These are phyloP conservation scores for Andrena marginata DNA, from an alignment of 2,888 invertebrate species.

Conservation along the genomic window DNA sequence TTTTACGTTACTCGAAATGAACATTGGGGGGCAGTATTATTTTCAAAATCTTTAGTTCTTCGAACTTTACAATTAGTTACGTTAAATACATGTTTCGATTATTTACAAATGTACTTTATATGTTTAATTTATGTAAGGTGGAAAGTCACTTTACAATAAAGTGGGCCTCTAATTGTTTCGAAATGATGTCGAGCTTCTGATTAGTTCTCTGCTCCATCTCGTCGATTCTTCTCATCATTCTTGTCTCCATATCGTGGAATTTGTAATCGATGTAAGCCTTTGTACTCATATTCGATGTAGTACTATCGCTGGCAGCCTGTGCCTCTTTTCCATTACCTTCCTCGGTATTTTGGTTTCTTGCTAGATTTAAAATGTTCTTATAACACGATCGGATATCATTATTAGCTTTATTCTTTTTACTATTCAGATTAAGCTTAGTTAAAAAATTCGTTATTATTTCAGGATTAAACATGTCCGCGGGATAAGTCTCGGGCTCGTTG, in stretches of 20 bases:
- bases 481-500: conserved; percentile 49
- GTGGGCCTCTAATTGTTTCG: conserved; percentile 65
- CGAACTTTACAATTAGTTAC: conserved; percentile 2
- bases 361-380: conserved; percentile 33
- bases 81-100: conserved; percentile 39
- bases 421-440: conserved; percentile 55
- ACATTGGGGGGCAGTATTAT: conserved; percentile 23
- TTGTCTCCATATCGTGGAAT: conserved; percentile 79
- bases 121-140: conserved; percentile 13
- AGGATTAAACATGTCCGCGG: conserved; percentile 67
- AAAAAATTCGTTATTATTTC: conserved; percentile 76
- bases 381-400: conserved; percentile 52
- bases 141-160: conserved; percentile 38
- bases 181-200: conserved; percentile 82
- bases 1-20: background rate
- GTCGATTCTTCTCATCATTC: conserved; percentile 78
- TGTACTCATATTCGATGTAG: conserved; percentile 54
- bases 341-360: background rate
- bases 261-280: conserved; percentile 80
- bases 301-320: conserved; percentile 7
- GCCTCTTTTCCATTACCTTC: conserved; percentile 13
- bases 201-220: conserved; percentile 79
- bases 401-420: conserved; percentile 56
- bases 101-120: conserved; percentile 19
- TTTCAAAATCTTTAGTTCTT: conserved; percentile 15